Conservation (phyloP, 2,797 vertebrate species). For the Epinephelus malabaricus region DNA sequence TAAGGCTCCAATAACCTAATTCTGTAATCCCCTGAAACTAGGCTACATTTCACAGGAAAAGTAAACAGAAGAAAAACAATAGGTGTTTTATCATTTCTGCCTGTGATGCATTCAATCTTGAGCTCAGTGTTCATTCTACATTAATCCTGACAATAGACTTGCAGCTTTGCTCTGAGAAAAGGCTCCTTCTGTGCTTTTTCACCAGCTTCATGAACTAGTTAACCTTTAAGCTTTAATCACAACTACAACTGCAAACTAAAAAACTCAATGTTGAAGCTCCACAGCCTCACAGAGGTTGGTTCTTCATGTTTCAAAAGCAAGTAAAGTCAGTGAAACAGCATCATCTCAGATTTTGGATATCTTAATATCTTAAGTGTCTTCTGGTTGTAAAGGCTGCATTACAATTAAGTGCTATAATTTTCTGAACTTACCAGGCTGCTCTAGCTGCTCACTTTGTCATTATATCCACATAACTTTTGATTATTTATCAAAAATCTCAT, state of each 20-base stretch:
- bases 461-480: too few species aligned
- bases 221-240: background rate
- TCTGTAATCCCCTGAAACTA: conserved; percentile 75
- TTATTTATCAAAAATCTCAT: too few species aligned
- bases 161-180: background rate
- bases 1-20: conserved; percentile 74
- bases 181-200: conserved; percentile 6
- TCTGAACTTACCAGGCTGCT: too few species aligned
- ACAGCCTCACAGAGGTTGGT: too few species aligned
- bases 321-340: background rate
- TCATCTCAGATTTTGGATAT: background rate
- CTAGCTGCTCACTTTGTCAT: too few species aligned
- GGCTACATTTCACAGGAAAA: conserved; percentile 60
- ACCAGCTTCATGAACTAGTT: background rate
- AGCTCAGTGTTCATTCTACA: conserved; percentile 2
- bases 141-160: conserved; percentile 20
- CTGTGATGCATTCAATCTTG: conserved; percentile 19
- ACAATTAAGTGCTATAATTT: too few species aligned
- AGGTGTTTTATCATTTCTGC: conserved; percentile 45
- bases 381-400: too few species aligned
- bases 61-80: conserved; percentile 63
- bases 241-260: background rate
- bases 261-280: background rate
- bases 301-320: background rate
- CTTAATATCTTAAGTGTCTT: too few species aligned